Evolutionary conservation across 2,797 vertebrate genomes (phyloP), one percentile per base, ranked within the genome.

Genomic region (Telmatherina bonti): DNA sequence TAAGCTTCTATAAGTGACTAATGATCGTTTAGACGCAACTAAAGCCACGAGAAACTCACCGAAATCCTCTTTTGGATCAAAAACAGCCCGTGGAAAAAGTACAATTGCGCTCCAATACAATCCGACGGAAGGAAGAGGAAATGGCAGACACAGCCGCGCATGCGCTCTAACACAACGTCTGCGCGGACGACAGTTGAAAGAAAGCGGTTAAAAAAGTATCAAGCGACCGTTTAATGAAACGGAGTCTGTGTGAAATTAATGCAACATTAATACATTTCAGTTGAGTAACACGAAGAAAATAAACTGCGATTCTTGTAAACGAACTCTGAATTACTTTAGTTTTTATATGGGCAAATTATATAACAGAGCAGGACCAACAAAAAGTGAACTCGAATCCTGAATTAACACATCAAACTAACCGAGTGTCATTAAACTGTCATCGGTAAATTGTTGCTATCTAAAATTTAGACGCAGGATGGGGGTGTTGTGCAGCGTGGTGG

Each of bases 401-500:
- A 52, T 33, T 31, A 4, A 36, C n/a, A 1, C 35, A 8, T 0
- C 1, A 72, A 64, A 67, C 12, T 5, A 13, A 31, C 2, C 27
- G 20, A 26, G 1, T 7, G 11, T n/a, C 18, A 51, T 54, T 22
- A 58, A 52, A 70, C 31, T 30, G 33, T 33, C 7, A 20, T 66
- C 47, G 74, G 69, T 52, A 61, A 24, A 1, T 60, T 41, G 84
- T 41, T 91, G 91, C 91, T 80, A 88, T 92, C 61, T 84, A 63
- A 54, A 68, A 75, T 81, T 70, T 83, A 87, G 82, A 92, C 92
- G 86, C 92, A 91, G 87, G 92, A 92, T 89, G 92, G 92, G 81
- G 82, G 35, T 91, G 85, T 92, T 92, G 90, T 86, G 74, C 91
- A 89, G 70, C 70, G 63, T 58, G 74, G 81, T 67, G 47, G 63